These are phyloP conservation scores for Pachyrhynchus sulphureomaculatus DNA, from an alignment of 1,140 invertebrate species.

Conservation along the genomic window DNA sequence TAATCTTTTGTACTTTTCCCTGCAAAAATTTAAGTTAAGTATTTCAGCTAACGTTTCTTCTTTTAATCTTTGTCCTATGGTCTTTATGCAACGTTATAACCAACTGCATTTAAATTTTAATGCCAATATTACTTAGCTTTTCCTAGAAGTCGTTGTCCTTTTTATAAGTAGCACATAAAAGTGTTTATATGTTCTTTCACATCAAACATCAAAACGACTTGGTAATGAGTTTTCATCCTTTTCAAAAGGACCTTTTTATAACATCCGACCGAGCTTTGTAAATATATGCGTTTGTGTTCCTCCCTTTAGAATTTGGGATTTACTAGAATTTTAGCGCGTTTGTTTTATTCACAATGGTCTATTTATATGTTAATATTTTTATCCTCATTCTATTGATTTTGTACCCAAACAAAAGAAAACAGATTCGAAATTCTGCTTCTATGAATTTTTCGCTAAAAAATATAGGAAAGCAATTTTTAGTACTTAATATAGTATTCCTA, in stretches of 20 bases:
- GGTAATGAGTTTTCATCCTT: constrained; percentile 12
- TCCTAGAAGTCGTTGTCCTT: too few relatives aligned
- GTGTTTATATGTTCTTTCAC: too few relatives aligned
- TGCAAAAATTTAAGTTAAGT: too few relatives aligned
- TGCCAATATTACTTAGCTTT: too few relatives aligned
- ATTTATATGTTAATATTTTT: constrained; percentile 30
- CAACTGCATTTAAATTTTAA: too few relatives aligned
- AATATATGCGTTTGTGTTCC: constrained; percentile 22
- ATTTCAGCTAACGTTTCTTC: too few relatives aligned
- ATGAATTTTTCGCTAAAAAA: not conserved
- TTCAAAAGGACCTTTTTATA: constrained; percentile 7
- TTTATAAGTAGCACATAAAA: too few relatives aligned
- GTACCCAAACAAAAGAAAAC: constrained; percentile 14
- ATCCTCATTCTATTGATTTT: constrained; percentile 24
- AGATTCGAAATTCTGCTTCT: not conserved
- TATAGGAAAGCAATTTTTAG: not conserved
- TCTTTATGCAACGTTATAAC: too few relatives aligned
- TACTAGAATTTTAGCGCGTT: constrained; percentile 25
- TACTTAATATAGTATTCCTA: too few relatives aligned
- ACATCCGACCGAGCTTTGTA: constrained; percentile 3
- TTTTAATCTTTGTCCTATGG: too few relatives aligned
- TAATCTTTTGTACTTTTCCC: too few relatives aligned
- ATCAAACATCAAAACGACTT: not conserved
- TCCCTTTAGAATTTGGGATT: constrained; percentile 13
- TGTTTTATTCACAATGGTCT: constrained; percentile 26